Percentiles rank a stretch among this genome's conserved stretches.
Conservation (phyloP, 2,888 invertebrate genomes). For the Erebia palarica region DNA sequence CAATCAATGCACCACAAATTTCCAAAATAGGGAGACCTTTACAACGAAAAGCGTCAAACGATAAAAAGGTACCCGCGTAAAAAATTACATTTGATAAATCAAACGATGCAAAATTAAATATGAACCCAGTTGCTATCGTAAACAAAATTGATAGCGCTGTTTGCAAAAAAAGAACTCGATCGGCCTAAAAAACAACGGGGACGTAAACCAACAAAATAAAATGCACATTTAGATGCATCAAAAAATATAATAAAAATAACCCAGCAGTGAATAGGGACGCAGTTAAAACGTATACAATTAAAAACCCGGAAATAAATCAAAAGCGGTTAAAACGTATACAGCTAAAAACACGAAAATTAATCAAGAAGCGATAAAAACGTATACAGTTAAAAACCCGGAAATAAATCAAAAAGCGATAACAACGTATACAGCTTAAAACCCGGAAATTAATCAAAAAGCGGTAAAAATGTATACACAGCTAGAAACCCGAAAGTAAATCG, state of each 20-base stretch:
- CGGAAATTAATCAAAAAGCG: too few relatives aligned
- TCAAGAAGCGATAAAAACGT: too few relatives aligned
- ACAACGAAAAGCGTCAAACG: not conserved
- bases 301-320: too few relatives aligned
- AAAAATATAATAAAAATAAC: not conserved
- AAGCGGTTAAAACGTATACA: too few relatives aligned
- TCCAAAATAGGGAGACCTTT: not conserved
- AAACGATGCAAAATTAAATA: not conserved
- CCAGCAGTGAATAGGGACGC: not conserved
- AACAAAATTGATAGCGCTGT: not conserved
- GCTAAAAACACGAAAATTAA: too few relatives aligned
- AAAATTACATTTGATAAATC: not conserved
- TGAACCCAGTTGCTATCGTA: not conserved
- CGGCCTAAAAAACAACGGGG: slow-evolving; percentile 1
- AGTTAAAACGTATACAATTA: too few relatives aligned
- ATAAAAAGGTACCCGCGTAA: not conserved
- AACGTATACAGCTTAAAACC: too few relatives aligned
- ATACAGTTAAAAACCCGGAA: too few relatives aligned
- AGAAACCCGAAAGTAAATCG: too few relatives aligned
- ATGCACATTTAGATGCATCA: not conserved
- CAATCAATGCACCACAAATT: not conserved
- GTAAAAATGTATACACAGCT: too few relatives aligned
- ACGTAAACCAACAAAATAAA: not conserved
- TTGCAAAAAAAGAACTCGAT: not conserved
- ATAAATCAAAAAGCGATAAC: too few relatives aligned